Percentiles rank a stretch among this genome's conserved stretches.
Evolutionary conservation across 1,140 invertebrate genomes (phyloP).

Genomic region (Cherax destructor): DNA sequence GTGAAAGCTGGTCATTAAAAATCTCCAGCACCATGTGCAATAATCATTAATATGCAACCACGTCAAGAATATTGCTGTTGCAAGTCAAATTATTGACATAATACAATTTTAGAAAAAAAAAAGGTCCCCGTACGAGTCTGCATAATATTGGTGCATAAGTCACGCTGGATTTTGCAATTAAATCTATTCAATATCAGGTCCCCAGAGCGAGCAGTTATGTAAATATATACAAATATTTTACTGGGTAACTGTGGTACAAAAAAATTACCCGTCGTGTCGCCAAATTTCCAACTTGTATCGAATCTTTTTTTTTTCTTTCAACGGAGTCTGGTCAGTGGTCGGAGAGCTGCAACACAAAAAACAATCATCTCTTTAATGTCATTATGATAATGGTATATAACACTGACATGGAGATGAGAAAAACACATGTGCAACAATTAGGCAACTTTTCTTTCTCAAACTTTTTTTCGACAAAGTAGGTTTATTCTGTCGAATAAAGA

Average conservation of each 20-base stretch:
- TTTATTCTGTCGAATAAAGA: no score
- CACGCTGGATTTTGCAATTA: background rate
- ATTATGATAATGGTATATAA: no score
- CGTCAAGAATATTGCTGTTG: background rate
- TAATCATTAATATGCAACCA: background rate
- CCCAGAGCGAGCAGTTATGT: background rate
- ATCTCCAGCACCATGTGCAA: background rate
- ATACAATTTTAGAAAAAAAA: background rate
- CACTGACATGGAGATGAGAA: no score
- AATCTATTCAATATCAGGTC: background rate
- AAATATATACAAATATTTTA: background rate
- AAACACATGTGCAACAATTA: no score
- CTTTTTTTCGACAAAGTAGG: no score
- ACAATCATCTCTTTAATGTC: no score
- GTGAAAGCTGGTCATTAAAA: no score
- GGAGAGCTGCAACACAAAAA: no score
- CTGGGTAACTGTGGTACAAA: no score
- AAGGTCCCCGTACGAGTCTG: background rate
- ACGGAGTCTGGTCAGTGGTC: no score
- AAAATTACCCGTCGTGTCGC: no score
- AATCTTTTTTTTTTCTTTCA: background rate
- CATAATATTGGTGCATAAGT: background rate
- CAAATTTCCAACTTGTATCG: background rate
- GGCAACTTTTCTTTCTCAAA: no score
- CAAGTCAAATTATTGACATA: background rate